Base-by-base conservation (phyloP, 2,797 vertebrate genomes). In the Choloepus didactylus region DNA sequence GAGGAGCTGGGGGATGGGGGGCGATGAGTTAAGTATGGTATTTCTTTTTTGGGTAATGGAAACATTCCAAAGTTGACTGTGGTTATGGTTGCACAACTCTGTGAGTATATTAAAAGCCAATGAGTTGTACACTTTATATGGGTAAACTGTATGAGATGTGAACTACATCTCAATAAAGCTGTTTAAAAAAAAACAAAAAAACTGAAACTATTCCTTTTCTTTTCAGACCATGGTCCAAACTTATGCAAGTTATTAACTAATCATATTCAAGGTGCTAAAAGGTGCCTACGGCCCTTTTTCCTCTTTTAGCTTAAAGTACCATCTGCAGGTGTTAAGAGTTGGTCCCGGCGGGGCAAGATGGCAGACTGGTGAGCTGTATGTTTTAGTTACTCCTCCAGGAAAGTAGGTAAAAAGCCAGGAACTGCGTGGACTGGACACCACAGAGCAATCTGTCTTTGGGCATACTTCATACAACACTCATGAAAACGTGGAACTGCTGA, bases 291-390 rank as follows among this genome's bases (percentile, higher is more conserved):
- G 87, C 14, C 62, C 38, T 56, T 90, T 60, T 59, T 56, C 46
- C 41, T 73, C 60, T 86, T 73, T 86, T 27, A 82, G 81, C 81
- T 87, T 23, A 51, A 87, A 95, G 85, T 9, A 87, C 92, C 95
- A 96, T 64, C 88, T 95, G 86, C 15, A 62, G n/a, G n/a, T n/a
- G n/a, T n/a, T n/a, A n/a, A n/a, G n/a, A n/a, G n/a, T n/a, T n/a
- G n/a, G n/a, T n/a, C n/a, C n/a, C n/a, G n/a, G n/a, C n/a, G n/a
- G n/a, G n/a, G n/a, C n/a, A n/a, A n/a, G n/a, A n/a, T n/a, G n/a
- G n/a, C n/a, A n/a, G n/a, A n/a, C n/a, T n/a, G n/a, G n/a, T n/a
- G n/a, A n/a, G n/a, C n/a, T n/a, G n/a, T n/a, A n/a, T n/a, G n/a
- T n/a, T n/a, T n/a, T n/a, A n/a, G n/a, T n/a, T n/a, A n/a, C n/a